These are phyloP conservation scores for Channallabes apus DNA, from an alignment of 2,797 vertebrate genomes.

Conservation along the genomic window DNA sequence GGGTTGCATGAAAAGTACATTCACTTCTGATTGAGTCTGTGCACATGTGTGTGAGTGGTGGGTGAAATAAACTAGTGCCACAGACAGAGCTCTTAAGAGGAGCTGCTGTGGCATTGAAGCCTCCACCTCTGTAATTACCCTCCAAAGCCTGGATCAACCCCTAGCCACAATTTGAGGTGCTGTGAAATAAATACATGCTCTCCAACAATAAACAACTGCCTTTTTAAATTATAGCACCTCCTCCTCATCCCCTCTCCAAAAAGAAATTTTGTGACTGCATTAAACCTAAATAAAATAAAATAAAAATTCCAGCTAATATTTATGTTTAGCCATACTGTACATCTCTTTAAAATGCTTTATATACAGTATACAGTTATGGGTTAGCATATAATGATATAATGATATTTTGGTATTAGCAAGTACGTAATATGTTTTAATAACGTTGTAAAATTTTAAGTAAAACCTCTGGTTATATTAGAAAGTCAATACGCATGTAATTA, in stretches of 20 bases:
- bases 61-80: conserved; percentile 49
- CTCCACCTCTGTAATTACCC: conserved; percentile 77
- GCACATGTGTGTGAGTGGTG: conserved; percentile 26
- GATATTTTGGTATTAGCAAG: background rate
- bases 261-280: background rate
- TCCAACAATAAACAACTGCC: conserved; percentile 82
- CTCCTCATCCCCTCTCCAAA: conserved; percentile 54
- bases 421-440: background rate
- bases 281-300: background rate
- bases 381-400: background rate
- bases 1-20: conserved; percentile 28
- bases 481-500: too few species aligned
- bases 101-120: conserved; percentile 63
- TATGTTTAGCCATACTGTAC: background rate
- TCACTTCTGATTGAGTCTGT: conserved; percentile 27
- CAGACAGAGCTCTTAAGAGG: conserved; percentile 58
- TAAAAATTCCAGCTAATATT: background rate
- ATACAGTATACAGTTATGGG: background rate
- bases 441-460: too few species aligned
- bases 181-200: conserved; percentile 81
- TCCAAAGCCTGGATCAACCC: conserved; percentile 71
- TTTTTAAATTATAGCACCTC: conserved; percentile 76
- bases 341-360: background rate
- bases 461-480: too few species aligned
- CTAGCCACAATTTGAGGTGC: conserved; percentile 77